Evolutionary conservation across 2,888 invertebrate genomes (phyloP), one percentile per base, ranked within the genome.

Genomic region (Drosophila multiciliata): DNA sequence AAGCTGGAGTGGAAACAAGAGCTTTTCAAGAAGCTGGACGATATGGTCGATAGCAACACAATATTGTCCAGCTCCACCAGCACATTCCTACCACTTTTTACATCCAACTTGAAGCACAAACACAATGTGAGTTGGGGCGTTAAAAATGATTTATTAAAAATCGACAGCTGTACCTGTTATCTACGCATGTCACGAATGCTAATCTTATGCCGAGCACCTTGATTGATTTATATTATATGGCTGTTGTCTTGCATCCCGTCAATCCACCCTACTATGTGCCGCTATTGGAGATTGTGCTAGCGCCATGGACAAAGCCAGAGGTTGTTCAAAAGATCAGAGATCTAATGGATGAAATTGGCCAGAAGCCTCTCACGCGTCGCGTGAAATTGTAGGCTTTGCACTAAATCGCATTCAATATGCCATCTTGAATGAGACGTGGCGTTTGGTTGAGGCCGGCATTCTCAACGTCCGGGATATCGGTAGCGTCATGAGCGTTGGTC

Each of bases 211-310:
- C 15, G 12, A 49, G 11, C 49, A 48, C 17, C 26, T 15, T 20
- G 3, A 45, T 57, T 69, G 35, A 50, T 69, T 69, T 69, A 50
- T 52, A 7, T 20, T 23, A 5, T 29, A 5, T 50, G 38, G 11
- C 92, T 20, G 66, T 93, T 32, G 97, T 98, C 17, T 97, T 97
- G 0, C 99, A 99, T 93, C 99, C 99, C 93, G 97, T 98, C 3
- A 99, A 99, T 93, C 99, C 99, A 7, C 99, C 99, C 0, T 99
- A 99, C 92, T 99, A 98, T 92, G 97, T 98, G 32, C 98, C 98
- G 0, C 94, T 99, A 52, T 98, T 98, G 1, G 99, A 99, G 94
- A 94, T 99, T 17, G 97, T 99, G 0, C 99, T 99, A 0, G 97
- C 98, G 0, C 97, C 98, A 6, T 98, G 98, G 98, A 99, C 99